Evolutionary conservation across 2,797 vertebrate species (phyloP), one percentile per base, ranked within the genome.

Genomic region (Dendrocincla fuliginosa): DNA sequence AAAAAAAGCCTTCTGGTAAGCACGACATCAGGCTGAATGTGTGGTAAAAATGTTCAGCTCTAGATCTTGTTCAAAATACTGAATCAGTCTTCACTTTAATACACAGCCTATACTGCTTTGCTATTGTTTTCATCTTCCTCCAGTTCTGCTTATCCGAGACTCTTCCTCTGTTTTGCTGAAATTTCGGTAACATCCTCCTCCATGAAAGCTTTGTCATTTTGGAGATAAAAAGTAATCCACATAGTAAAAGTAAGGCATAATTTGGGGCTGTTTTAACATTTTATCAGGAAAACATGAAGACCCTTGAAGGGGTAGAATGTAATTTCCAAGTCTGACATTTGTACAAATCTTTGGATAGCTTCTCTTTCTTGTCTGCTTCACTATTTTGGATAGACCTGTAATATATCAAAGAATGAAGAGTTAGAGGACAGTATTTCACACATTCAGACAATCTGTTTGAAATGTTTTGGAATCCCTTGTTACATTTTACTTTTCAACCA

Each of bases 11-110:
- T 30, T n/a, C 12, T 33, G 11, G 25, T 47, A 65, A 76, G 19
- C 22, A 42, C 1, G 1, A 16, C 30, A 57, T 7, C 18, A 65
- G 39, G 16, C 7, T 71, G 37, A 73, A 65, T 5, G 15, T 0
- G 0, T 52, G 47, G 50, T 32, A 82, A 56, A 67, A 28, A 18
- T 28, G 2, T 65, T 71, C 53, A 50, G 35, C 7, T 80, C 44
- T 24, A 56, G 12, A 23, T 67, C 14, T 65, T 52, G 9, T 69
- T 65, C 59, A 27, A 85, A 69, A 59, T 63, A 73, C 2, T 7
- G 59, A 39, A 30, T 41, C 15, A 22, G 4, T 46, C 19, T 69
- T 84, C 9, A 73, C 19, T 69, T 84, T 6, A 73, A 30, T 37
- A 35, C 6, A 50, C 6, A 52, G 7, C 1, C 14, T 53, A 16